These are phyloP conservation scores for Amphiprion ocellaris DNA, from an alignment of 2,113 vertebrate genomes.

Conservation along the genomic window DNA sequence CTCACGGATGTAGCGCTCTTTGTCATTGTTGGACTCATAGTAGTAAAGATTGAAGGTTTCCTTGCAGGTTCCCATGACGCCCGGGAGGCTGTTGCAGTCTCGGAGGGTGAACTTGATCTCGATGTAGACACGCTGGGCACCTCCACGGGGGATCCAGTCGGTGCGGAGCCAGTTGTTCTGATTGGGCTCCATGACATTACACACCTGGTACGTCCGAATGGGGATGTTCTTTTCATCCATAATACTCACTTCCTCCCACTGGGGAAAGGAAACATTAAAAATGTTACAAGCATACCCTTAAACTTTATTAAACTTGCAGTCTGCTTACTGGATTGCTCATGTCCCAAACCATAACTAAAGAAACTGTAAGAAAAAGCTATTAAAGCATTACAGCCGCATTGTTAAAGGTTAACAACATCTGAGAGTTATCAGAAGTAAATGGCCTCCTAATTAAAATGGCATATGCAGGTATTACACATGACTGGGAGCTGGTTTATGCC, in stretches of 20 bases:
- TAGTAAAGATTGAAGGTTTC: constrained; percentile 99
- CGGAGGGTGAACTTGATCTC: constrained; percentile 99
- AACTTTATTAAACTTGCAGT: constrained; percentile 14
- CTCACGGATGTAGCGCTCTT: constrained; percentile 94
- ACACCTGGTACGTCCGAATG: constrained; percentile 98
- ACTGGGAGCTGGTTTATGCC: neutral
- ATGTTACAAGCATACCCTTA: constrained; percentile 17
- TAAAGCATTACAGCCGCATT: neutral
- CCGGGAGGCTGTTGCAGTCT: constrained; percentile 98
- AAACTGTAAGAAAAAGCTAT: neutral
- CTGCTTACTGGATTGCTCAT: neutral
- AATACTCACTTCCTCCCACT: constrained; percentile 99
- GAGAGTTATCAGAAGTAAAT: constrained; percentile 34
- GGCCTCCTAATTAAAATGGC: constrained; percentile 17
- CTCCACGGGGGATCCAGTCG: constrained; percentile 96
- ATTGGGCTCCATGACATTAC: constrained; percentile 97
- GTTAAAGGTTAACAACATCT: constrained; percentile 12
- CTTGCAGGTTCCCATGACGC: constrained; percentile 98
- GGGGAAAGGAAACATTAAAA: constrained; percentile 45
- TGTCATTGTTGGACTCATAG: constrained; percentile 96
- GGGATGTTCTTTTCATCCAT: constrained; percentile 99
- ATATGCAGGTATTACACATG: neutral
- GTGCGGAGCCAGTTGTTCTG: constrained; percentile 99
- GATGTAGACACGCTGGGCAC: constrained; percentile 95
- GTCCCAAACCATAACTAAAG: neutral